These are phyloP conservation scores for Hirtodrosophila cameraria DNA, from an alignment of 2,888 invertebrate genomes.

Conservation along the genomic window DNA sequence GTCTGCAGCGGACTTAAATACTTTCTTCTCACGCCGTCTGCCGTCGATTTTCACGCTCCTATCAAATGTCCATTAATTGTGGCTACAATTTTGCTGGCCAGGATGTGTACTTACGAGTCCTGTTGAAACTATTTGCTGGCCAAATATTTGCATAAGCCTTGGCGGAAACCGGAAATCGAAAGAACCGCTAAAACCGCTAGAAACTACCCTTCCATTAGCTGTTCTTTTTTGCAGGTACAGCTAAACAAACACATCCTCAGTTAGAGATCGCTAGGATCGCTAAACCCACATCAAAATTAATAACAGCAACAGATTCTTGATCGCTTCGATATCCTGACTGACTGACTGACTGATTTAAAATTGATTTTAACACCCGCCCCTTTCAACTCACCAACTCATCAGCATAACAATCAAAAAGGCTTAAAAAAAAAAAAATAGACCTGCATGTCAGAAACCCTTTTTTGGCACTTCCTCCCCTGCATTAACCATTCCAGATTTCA, in stretches of 20 bases:
- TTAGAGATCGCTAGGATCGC: slow-evolving; percentile 6
- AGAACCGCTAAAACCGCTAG: slow-evolving; percentile 29
- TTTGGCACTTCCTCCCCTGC: slow-evolving; percentile 54
- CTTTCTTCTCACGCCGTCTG: slow-evolving; percentile 39
- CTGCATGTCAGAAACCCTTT: slow-evolving; percentile 35
- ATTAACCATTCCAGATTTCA: slow-evolving; percentile 9
- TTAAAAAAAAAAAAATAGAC: no score
- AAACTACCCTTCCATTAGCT: slow-evolving; percentile 35
- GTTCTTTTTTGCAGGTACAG: slow-evolving; percentile 39
- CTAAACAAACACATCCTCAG: slow-evolving; percentile 50
- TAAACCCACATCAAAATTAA: slow-evolving; percentile 59
- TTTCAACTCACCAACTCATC: slow-evolving; percentile 55
- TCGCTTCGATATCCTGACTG: slow-evolving; percentile 33
- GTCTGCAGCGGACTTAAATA: slow-evolving; percentile 1
- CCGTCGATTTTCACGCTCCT: slow-evolving; percentile 55
- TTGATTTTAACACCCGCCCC: slow-evolving; percentile 63
- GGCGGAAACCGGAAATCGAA: slow-evolving; percentile 65
- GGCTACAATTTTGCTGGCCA: slow-evolving; percentile 23
- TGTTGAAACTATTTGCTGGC: slow-evolving; percentile 7
- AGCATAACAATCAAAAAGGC: slow-evolving; percentile 64
- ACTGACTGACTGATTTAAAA: slow-evolving; percentile 48
- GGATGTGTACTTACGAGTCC: slow-evolving; percentile 15
- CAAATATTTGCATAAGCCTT: slow-evolving; percentile 73
- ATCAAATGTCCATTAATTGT: slow-evolving; percentile 73
- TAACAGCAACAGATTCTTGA: slow-evolving; percentile 63